Base-by-base conservation (phyloP, 2,888 invertebrate genomes). In the Eupithecia insigniata region DNA sequence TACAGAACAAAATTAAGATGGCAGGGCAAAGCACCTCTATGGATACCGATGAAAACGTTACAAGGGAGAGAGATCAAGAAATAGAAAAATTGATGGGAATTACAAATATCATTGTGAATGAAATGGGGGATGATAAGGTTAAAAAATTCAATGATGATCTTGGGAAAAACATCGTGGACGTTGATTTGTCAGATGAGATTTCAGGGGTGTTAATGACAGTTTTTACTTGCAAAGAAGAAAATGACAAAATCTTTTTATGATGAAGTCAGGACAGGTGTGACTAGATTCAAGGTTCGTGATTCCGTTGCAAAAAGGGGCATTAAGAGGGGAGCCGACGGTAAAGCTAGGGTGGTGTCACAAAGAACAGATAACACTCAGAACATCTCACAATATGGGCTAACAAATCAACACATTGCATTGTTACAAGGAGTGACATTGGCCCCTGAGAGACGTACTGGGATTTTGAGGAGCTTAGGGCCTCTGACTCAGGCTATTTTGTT, bases 331-430 rank as follows among this genome's bases (percentile, higher is more conserved):
- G 8, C 0, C 0, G 34, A 32, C 5, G 62, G 62, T 3, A 62
- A 34, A 10, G 0, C 18, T 0, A n/a, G 4, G 22, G 1, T 28
- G 0, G 18, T 18, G 10, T 5, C n/a, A 12, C 5, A 62, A 32
- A 32, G 30, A 10, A 6, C 4, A 2, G 62, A 62, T 18, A 16
- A 34, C 18, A 62, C 34, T 10, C 62, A 62, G n/a, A 62, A 62
- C 28, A 62, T 62, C 4, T 62, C 62, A 2, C 62, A 62, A 36
- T 36, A 62, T 10, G 62, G 62, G 6, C 62, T 36, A 4, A 62
- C 62, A 0, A 62, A 62, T 12, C 62, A 62, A 22, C 62, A 62
- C 16, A 62, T 62, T n/a, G 30, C 62, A 2, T 22, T 61, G 1
- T 22, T 34, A 8, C 61, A 61, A n/a, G 61, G 61, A 1, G 10